Conservation (phyloP, 2,113 vertebrate species). For the Chaenocephalus aceratus region DNA sequence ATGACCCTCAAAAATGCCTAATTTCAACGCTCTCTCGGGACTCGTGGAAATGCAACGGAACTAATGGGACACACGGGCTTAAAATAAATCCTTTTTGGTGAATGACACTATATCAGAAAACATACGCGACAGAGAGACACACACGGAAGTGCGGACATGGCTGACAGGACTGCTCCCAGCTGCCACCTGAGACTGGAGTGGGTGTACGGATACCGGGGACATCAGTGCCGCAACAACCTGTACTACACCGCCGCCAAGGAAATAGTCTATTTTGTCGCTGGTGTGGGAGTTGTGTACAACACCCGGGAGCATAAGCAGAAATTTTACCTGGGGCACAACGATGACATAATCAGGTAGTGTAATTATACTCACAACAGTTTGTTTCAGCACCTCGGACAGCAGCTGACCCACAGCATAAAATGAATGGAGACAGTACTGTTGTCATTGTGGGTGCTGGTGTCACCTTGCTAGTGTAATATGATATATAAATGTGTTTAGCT, state of each 20-base stretch:
- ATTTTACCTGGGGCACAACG: slow-evolving; percentile 98
- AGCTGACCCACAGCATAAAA: slow-evolving; percentile 3
- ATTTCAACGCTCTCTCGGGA: slow-evolving; percentile 61
- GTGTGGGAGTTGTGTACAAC: slow-evolving; percentile 97
- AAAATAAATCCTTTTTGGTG: slow-evolving; percentile 77
- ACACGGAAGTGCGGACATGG: slow-evolving; percentile 88
- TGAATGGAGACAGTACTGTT: slow-evolving; percentile 25
- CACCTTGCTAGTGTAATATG: slow-evolving; percentile 64
- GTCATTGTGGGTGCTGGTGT: slow-evolving; percentile 56
- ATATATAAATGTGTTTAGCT: slow-evolving; percentile 23
- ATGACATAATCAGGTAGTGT: slow-evolving; percentile 98
- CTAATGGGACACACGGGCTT: slow-evolving; percentile 71
- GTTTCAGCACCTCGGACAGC: slow-evolving; percentile 76
- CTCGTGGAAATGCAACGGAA: slow-evolving; percentile 62
- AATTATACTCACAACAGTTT: neutral
- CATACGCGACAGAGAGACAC: slow-evolving; percentile 70
- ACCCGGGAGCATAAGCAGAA: slow-evolving; percentile 98
- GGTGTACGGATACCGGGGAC: slow-evolving; percentile 98
- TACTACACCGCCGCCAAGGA: slow-evolving; percentile 98
- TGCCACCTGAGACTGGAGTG: slow-evolving; percentile 98
- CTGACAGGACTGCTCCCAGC: slow-evolving; percentile 95
- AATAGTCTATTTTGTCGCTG: slow-evolving; percentile 98
- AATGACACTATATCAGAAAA: slow-evolving; percentile 76
- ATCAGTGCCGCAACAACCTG: slow-evolving; percentile 99
- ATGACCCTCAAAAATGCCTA: slow-evolving; percentile 60